Conservation (phyloP, 2,113 vertebrate species). For the Gymnogyps californianus region DNA sequence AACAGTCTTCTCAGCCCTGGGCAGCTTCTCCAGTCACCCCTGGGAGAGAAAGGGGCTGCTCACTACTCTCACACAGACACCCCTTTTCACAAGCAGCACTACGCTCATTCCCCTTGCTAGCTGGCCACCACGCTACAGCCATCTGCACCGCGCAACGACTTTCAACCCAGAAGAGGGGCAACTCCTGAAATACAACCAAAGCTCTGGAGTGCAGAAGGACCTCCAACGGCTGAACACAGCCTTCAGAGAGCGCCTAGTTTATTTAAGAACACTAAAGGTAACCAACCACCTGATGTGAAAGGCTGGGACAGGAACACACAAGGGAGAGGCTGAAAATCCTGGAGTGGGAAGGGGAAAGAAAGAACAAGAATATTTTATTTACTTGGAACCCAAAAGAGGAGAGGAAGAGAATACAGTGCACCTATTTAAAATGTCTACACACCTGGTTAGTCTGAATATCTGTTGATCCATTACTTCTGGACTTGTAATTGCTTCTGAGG, state of each 20-base stretch:
- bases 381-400: not conserved
- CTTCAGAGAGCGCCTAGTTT: not conserved
- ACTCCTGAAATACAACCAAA: not conserved
- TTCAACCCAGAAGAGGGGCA: not conserved
- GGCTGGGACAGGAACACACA: not conserved
- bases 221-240: not conserved
- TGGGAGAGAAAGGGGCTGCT: not conserved
- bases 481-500: constrained; percentile 87
- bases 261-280: not conserved
- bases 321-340: not conserved
- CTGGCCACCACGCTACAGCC: not conserved
- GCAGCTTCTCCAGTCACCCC: not conserved
- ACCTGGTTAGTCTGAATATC: constrained; percentile 98
- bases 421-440: constrained; percentile 21
- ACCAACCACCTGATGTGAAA: not conserved
- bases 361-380: not conserved
- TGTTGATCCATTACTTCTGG: constrained; percentile 91
- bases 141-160: not conserved
- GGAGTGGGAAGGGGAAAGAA: not conserved
- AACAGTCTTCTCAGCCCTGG: not conserved
- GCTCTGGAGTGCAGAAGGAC: not conserved
- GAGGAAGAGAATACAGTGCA: not conserved
- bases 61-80: not conserved
- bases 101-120: not conserved
- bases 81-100: not conserved